Percentiles rank a stretch among this genome's conserved stretches.
These are phyloP conservation scores for Sorex fumeus DNA, from an alignment of 2,113 vertebrate genomes.

Conservation along the genomic window DNA sequence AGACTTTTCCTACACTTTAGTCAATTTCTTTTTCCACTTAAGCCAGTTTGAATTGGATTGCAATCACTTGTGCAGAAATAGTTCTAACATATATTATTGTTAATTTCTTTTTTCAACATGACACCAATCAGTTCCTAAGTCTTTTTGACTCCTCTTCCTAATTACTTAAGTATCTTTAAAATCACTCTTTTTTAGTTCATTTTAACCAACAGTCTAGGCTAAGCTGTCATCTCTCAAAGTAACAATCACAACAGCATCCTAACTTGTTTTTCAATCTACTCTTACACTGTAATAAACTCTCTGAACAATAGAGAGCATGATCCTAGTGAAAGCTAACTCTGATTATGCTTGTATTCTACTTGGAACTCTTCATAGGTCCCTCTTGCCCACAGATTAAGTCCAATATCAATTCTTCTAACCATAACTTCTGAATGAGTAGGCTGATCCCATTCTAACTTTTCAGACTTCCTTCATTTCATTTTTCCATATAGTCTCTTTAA, in stretches of 20 bases:
- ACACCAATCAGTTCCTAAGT: neutral
- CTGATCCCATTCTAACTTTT: neutral
- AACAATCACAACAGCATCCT: neutral
- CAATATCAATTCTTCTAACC: neutral
- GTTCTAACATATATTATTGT: neutral
- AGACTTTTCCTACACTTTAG: neutral
- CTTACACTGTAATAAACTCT: neutral
- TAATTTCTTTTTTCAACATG: neutral
- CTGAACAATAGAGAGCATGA: neutral
- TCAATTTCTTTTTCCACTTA: constrained; percentile 2
- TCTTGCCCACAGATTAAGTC: neutral
- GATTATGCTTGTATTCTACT: neutral
- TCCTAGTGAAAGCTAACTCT: constrained; percentile 10
- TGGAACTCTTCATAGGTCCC: neutral
- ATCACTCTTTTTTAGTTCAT: neutral
- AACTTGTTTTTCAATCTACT: neutral
- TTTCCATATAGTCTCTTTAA: neutral
- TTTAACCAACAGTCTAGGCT: neutral
- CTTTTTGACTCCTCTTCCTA: constrained; percentile 22
- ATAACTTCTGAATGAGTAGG: neutral
- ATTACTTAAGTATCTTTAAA: constrained; percentile 54
- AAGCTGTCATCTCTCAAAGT: neutral
- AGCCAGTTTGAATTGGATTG: neutral
- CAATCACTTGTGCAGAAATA: neutral
- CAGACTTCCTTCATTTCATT: neutral